Conservation (phyloP, 2,113 vertebrate species). For the Elgaria multicarinata region DNA sequence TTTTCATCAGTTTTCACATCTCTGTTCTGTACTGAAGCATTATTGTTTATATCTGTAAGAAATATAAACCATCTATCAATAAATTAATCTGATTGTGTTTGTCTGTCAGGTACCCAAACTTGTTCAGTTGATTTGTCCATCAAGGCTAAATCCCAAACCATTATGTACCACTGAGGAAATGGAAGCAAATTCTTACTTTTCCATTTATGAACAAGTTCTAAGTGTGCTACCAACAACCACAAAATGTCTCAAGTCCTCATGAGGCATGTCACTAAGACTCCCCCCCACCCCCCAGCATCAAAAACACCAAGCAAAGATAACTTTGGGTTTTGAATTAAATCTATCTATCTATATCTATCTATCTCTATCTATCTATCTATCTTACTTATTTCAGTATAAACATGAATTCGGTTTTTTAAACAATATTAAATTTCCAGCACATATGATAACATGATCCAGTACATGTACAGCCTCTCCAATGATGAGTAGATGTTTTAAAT, state of each 20-base stretch:
- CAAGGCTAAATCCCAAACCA: not conserved
- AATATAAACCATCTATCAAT: too few species aligned
- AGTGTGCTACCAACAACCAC: not conserved
- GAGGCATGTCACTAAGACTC: not conserved
- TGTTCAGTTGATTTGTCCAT: not conserved
- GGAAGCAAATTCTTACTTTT: not conserved
- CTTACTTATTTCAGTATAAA: not conserved
- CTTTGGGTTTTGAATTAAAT: not conserved
- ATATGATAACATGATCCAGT: too few species aligned
- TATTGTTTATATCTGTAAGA: too few species aligned
- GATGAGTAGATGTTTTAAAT: not conserved
- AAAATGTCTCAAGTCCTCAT: not conserved
- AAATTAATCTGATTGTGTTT: too few species aligned
- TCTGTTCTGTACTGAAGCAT: too few species aligned
- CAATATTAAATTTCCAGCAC: too few species aligned
- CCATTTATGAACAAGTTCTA: not conserved
- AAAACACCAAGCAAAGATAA: not conserved
- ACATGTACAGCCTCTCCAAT: not conserved
- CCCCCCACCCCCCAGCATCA: too few species aligned
- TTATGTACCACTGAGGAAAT: not conserved
- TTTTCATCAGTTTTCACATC: too few species aligned
- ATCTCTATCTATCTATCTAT: too few species aligned
- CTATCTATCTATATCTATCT: too few species aligned
- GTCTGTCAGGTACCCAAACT: not conserved
- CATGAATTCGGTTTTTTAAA: too few species aligned